Evolutionary conservation across 2,797 vertebrate species (phyloP).

Genomic region (Artibeus jamaicensis): DNA sequence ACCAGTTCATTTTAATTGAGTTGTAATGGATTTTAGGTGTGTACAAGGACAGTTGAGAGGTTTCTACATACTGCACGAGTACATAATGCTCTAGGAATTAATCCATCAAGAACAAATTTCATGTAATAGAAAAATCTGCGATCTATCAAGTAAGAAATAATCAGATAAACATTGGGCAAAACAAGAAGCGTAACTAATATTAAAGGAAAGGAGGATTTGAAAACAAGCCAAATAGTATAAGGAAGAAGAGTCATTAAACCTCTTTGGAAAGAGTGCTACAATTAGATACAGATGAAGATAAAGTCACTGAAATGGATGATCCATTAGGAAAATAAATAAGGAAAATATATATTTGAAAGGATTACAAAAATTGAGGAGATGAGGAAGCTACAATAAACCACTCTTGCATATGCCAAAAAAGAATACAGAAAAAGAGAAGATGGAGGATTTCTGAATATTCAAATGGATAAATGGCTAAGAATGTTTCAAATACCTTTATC

Average conservation of each 20-base stretch:
- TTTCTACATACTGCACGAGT: neutral
- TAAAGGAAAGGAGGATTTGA: neutral
- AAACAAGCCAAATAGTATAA: neutral
- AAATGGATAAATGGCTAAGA: neutral
- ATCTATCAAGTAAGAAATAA: neutral
- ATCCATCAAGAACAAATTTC: neutral
- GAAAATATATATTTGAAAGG: neutral
- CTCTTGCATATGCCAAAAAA: neutral
- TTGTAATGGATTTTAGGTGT: neutral
- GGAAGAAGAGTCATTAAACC: neutral
- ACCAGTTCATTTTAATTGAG: neutral
- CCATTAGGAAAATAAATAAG: neutral
- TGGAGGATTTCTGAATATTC: neutral
- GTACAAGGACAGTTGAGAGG: neutral
- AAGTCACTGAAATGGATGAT: neutral
- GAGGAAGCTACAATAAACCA: neutral
- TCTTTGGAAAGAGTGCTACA: neutral
- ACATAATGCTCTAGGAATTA: neutral
- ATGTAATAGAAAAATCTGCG: neutral
- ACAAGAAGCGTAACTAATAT: neutral
- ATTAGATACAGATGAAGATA: neutral
- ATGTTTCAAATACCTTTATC: neutral
- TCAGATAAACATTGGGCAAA: neutral
- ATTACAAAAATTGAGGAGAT: neutral
- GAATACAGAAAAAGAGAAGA: neutral